These are phyloP conservation scores for Nematopogon swammerdamellus DNA, from an alignment of 2,888 invertebrate species.

Conservation along the genomic window DNA sequence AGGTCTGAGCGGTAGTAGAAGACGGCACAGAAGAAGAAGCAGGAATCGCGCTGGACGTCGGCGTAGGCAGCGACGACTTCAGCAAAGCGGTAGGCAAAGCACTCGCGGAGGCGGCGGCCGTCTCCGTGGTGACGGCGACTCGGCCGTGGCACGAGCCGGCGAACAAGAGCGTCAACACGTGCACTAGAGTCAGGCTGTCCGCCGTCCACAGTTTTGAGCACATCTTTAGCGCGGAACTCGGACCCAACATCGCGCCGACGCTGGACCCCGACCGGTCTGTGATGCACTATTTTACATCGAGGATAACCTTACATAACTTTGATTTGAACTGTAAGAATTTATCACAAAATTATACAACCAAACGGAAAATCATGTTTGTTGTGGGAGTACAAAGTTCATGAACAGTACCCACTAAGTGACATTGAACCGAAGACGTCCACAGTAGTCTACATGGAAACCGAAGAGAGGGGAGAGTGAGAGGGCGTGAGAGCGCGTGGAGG, in stretches of 20 bases:
- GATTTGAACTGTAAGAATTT: no score
- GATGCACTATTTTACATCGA: no score
- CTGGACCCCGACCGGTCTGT: background rate
- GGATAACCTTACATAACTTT: no score
- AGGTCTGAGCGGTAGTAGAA: background rate
- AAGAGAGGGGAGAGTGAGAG: no score
- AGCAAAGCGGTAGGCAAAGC: background rate
- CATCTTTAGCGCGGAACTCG: background rate
- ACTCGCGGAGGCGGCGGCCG: background rate
- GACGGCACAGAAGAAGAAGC: background rate
- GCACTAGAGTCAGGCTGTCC: slow-evolving; percentile 19
- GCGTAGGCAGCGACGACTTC: background rate
- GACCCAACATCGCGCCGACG: background rate
- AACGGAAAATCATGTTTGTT: no score
- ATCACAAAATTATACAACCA: no score
- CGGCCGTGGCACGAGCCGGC: slow-evolving; percentile 19
- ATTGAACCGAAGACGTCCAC: no score
- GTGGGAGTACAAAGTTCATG: no score
- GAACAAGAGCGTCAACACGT: slow-evolving; percentile 29
- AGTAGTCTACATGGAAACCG: no score
- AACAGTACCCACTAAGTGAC: no score
- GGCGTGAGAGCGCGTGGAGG: background rate
- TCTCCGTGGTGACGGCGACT: background rate
- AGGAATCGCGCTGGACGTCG: background rate
- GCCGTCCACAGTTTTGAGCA: slow-evolving; percentile 6